A percentile compares a stretch with the other conserved stretches of the same genome.
phyloP scores from a whole-genome alignment of 2,797 vertebrate genomes.

The Cercopithecus diana region DNA sequence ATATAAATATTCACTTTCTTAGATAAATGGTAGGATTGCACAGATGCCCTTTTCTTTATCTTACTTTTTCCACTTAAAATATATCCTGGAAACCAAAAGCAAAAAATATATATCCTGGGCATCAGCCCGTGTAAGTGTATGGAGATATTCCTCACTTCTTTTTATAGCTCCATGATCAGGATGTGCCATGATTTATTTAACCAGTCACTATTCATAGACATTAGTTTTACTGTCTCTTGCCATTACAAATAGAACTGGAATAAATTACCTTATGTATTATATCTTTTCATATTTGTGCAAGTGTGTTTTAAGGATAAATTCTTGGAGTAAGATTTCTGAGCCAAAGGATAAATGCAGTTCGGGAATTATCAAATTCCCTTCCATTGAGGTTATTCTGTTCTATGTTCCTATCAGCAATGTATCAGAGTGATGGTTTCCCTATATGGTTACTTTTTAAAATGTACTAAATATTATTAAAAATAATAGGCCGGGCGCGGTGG shows the following conservation, averaged over 20 bases:
- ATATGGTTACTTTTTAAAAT: not conserved
- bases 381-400: not conserved
- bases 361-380: not conserved
- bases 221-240: not conserved
- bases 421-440: not conserved
- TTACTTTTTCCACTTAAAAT: not conserved
- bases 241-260: not conserved
- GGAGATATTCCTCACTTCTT: not conserved
- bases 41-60: not conserved
- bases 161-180: not conserved
- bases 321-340: not conserved
- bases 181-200: not conserved
- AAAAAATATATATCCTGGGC: not conserved
- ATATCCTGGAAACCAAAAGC: not conserved
- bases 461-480: not conserved
- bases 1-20: not conserved
- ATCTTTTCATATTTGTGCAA: not conserved
- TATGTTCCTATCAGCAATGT: not conserved
- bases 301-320: not conserved
- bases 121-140: not conserved
- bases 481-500: not conserved
- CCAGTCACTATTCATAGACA: not conserved
- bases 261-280: not conserved
- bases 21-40: not conserved
- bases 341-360: not conserved